Conservation (phyloP, 2,888 invertebrate genomes). For the Microctonus aethiopoides region DNA sequence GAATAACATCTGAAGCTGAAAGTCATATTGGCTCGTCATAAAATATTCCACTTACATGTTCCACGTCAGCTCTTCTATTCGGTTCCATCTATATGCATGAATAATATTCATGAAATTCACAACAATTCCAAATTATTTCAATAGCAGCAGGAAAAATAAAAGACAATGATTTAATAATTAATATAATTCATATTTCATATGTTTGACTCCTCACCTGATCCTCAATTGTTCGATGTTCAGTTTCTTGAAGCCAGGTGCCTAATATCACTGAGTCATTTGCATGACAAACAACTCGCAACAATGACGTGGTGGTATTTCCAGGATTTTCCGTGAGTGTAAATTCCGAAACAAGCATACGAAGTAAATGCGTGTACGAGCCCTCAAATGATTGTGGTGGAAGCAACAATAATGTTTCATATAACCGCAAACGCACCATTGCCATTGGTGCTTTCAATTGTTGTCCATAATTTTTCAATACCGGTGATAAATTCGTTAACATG, state of each 20-base stretch:
- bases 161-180: background rate
- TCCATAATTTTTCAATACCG: conserved; percentile 88
- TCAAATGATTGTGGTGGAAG: conserved; percentile 85
- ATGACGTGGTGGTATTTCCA: conserved; percentile 89
- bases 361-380: conserved; percentile 86
- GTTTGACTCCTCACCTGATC: conserved; percentile 77
- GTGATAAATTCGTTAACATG: conserved; percentile 89
- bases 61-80: conserved; percentile 82
- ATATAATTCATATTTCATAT: background rate
- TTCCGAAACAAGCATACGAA: conserved; percentile 93
- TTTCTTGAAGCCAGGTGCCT: conserved; percentile 95
- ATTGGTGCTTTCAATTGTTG: conserved; percentile 94
- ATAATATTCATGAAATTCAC: conserved; percentile 43
- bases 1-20: background rate
- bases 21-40: conserved; percentile 30
- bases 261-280: conserved; percentile 91
- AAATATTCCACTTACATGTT: conserved; percentile 78
- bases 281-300: conserved; percentile 84
- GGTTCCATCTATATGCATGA: conserved; percentile 80
- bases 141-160: background rate
- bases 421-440: conserved; percentile 90
- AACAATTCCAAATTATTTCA: background rate
- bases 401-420: conserved; percentile 88
- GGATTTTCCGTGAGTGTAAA: conserved; percentile 94
- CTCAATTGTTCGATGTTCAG: conserved; percentile 95